These are phyloP conservation scores for Brassicogethes aeneus DNA, from an alignment of 2,888 invertebrate species.

Conservation along the genomic window DNA sequence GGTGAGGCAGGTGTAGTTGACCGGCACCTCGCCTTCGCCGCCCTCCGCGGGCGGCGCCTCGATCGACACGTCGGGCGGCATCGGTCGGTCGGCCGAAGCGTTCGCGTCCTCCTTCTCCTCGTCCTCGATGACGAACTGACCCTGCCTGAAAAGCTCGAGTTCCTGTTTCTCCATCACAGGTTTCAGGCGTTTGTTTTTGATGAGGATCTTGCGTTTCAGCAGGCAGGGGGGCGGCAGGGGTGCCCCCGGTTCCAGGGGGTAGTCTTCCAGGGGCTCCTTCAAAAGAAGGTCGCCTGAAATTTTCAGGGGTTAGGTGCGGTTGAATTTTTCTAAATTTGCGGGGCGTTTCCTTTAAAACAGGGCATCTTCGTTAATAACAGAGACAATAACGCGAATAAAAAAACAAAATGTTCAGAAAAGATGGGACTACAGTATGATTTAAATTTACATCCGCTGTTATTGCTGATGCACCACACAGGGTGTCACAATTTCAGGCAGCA, in stretches of 20 bases:
- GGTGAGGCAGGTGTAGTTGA: conserved; percentile 92
- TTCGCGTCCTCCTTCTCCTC: conserved; percentile 85
- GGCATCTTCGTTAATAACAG: no score
- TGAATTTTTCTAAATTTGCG: no score
- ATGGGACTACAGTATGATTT: no score
- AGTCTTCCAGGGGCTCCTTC: conserved; percentile 79
- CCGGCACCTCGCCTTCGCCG: conserved; percentile 51
- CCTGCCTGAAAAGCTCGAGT: conserved; percentile 80
- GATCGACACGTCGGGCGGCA: conserved; percentile 34
- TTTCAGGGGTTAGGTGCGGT: no score
- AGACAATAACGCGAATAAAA: no score
- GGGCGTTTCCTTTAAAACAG: no score
- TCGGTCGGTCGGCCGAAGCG: conserved; percentile 40
- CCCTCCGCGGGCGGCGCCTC: conserved; percentile 48
- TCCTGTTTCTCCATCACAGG: conserved; percentile 94
- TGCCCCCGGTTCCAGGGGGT: conserved; percentile 82
- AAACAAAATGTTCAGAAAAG: no score
- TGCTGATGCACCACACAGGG: no score
- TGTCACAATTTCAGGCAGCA: no score
- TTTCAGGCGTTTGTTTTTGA: conserved; percentile 93
- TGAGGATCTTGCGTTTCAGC: conserved; percentile 90
- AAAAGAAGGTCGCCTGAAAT: conserved; percentile 69
- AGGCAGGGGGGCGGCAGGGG: conserved; percentile 86
- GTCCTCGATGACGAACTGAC: conserved; percentile 86
- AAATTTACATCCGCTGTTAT: no score